These are phyloP conservation scores for Caenorhabditis tropicalis DNA, from an alignment of 1,140 invertebrate species.

Conservation along the genomic window DNA sequence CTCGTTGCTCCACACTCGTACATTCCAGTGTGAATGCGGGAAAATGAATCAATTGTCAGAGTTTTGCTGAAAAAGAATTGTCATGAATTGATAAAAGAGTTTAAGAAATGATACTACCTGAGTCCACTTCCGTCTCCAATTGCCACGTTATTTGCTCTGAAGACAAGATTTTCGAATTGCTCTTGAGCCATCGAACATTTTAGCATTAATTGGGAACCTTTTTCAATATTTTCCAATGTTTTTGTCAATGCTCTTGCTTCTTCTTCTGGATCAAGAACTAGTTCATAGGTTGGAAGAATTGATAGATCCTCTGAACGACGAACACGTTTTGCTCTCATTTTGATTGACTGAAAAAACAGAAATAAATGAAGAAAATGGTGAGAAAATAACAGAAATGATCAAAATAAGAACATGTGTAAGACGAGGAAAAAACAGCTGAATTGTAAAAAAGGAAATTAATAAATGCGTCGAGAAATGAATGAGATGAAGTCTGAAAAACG, in stretches of 20 bases:
- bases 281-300: conserved; percentile 20
- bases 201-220: conserved; percentile 1
- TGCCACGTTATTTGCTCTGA: background rate
- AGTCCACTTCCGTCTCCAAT: background rate
- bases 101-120: background rate
- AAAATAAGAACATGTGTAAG: background rate
- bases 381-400: background rate
- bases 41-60: conserved; percentile 23
- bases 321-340: background rate
- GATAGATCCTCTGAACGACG: background rate
- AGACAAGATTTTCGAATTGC: conserved; percentile 17
- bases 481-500: background rate
- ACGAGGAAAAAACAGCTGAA: background rate
- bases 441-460: background rate
- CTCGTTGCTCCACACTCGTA: conserved; percentile 30
- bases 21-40: background rate
- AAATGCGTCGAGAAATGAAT: too few species aligned
- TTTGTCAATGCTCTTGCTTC: background rate
- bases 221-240: conserved; percentile 43
- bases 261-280: conserved; percentile 6
- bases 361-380: background rate
- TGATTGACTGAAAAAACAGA: background rate
- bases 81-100: background rate
- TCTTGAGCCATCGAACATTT: conserved; percentile 34
- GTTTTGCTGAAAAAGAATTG: conserved; percentile 5